These are phyloP conservation scores for Zaprionus kolodkinae DNA, from an alignment of 1,140 invertebrate genomes.

Conservation along the genomic window DNA sequence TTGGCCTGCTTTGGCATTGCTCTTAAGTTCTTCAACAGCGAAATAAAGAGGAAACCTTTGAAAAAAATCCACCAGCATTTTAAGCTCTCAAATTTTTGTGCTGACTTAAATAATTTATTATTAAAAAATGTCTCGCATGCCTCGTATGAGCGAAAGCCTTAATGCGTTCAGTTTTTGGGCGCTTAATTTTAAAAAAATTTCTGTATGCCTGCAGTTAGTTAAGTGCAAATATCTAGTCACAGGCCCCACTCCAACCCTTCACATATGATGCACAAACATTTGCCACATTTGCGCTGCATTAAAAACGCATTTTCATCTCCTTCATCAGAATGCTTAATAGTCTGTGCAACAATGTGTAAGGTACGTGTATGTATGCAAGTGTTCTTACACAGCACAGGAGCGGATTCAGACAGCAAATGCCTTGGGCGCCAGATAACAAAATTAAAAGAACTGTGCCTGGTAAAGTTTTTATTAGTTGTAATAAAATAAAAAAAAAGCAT, in stretches of 20 bases:
- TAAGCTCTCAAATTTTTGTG: neutral
- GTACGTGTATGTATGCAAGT: conserved; percentile 13
- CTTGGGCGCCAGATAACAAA: neutral
- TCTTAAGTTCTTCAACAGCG: neutral
- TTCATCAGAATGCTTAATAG: conserved; percentile 64
- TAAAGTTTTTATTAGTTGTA: neutral
- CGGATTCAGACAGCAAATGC: neutral
- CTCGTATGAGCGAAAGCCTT: neutral
- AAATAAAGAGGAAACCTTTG: too few relatives aligned
- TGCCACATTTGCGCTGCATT: conserved; percentile 78
- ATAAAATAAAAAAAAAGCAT: neutral
- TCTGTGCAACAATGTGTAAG: conserved; percentile 68
- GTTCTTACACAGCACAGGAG: conserved; percentile 16
- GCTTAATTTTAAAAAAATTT: conserved; percentile 37
- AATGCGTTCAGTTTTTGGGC: conserved; percentile 22
- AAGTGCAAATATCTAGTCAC: conserved; percentile 41
- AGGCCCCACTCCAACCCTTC: neutral
- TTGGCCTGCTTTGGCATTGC: neutral
- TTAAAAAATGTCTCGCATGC: neutral
- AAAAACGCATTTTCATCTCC: conserved; percentile 73
- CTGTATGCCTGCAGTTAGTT: conserved; percentile 41
- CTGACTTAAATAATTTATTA: conserved; percentile 15
- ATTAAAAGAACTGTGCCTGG: neutral
- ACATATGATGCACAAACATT: conserved; percentile 49
- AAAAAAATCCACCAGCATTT: neutral